phyloP scores from a whole-genome alignment of 2,888 invertebrate species.

The Phalera bucephala region DNA sequence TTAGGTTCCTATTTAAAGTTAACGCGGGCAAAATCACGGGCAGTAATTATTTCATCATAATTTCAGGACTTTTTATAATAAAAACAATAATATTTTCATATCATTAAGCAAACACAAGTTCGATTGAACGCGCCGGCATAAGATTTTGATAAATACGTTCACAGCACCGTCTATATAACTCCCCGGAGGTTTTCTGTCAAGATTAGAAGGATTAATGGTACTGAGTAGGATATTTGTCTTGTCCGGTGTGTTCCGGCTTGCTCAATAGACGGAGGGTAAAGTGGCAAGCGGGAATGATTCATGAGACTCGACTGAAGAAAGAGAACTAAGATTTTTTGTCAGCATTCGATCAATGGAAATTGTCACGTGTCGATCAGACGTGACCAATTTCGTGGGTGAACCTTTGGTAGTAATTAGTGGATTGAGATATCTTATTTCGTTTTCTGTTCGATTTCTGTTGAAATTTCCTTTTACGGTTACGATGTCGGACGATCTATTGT shows the following conservation, averaged over 20 bases:
- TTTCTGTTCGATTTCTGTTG: neutral
- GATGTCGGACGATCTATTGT: no score
- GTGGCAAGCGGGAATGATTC: slow-evolving; percentile 28
- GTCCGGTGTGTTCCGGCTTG: slow-evolving; percentile 46
- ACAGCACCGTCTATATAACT: slow-evolving; percentile 28
- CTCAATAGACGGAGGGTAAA: slow-evolving; percentile 30
- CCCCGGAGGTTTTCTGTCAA: slow-evolving; percentile 63
- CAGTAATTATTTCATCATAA: neutral
- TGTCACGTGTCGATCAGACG: slow-evolving; percentile 6
- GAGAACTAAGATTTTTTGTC: slow-evolving; percentile 26
- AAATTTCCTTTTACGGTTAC: no score
- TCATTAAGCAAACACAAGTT: slow-evolving; percentile 20
- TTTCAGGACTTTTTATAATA: neutral
- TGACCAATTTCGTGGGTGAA: neutral
- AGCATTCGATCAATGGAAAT: slow-evolving; percentile 17
- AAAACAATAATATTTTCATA: slow-evolving; percentile 18
- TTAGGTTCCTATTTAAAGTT: no score
- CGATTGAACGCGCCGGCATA: slow-evolving; percentile 18
- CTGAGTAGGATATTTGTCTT: slow-evolving; percentile 63
- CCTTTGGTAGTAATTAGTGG: neutral
- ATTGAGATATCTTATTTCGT: neutral
- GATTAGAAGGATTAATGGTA: slow-evolving; percentile 73
- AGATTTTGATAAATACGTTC: slow-evolving; percentile 41
- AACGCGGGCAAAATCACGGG: no score
- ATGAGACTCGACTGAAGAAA: slow-evolving; percentile 18